Conservation (phyloP, 2,888 invertebrate species). For the Cyclophora albipunctata region DNA sequence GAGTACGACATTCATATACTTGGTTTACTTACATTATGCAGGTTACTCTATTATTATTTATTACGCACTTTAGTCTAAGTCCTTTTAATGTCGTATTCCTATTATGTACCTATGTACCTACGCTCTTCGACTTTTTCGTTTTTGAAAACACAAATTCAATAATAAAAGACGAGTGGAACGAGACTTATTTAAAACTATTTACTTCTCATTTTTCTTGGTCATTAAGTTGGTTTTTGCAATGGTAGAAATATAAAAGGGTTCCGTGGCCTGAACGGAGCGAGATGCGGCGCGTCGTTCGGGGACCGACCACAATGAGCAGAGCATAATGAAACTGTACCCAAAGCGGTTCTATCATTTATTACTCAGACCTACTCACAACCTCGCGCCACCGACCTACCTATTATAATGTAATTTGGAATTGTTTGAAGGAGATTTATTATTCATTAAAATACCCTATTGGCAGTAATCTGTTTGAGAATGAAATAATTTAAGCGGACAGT, state of each 20-base stretch:
- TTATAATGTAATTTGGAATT: conserved; percentile 24
- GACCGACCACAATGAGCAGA: conserved; percentile 42
- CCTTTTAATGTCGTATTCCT: no score
- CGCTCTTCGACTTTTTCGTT: no score
- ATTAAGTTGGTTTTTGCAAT: conserved; percentile 37
- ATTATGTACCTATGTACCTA: no score
- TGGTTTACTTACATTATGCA: no score
- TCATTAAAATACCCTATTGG: conserved; percentile 19
- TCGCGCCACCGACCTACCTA: conserved; percentile 19
- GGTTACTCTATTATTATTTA: no score
- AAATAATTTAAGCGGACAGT: conserved; percentile 11
- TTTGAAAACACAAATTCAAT: conserved; percentile 1
- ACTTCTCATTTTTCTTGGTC: conserved; percentile 34
- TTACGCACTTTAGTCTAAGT: no score
- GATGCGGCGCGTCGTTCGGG: conserved; percentile 40
- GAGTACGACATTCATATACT: no score
- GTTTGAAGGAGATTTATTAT: conserved; percentile 23
- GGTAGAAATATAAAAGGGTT: conserved; percentile 42
- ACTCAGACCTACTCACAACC: conserved; percentile 25
- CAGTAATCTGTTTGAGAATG: conserved; percentile 18
- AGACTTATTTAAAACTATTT: conserved; percentile 32
- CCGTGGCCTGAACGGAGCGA: conserved; percentile 32
- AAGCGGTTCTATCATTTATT: conserved; percentile 41
- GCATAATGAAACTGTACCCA: conserved; percentile 49
- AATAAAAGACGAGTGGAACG: conserved; percentile 24